phyloP scores from a whole-genome alignment of 2,797 vertebrate genomes.

The Peromyscus melanophrys region DNA sequence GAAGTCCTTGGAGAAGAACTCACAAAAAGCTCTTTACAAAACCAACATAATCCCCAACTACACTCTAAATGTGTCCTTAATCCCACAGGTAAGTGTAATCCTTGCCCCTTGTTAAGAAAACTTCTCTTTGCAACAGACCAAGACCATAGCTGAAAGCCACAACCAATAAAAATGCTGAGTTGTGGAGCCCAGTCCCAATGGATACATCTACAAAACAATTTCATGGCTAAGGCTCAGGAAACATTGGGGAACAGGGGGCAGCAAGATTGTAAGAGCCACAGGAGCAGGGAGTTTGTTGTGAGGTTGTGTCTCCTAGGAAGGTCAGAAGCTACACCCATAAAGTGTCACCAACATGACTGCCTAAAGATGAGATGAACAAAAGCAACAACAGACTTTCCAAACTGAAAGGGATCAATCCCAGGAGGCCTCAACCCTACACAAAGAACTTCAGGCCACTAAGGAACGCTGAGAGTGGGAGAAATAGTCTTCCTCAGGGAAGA shows the following conservation, averaged over 20 bases:
- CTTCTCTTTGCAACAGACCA: not conserved
- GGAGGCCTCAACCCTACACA: not conserved
- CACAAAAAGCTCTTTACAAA: not conserved
- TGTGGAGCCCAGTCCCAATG: not conserved
- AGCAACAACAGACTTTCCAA: not conserved
- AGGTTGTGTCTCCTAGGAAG: not conserved
- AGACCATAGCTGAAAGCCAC: not conserved
- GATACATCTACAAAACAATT: not conserved
- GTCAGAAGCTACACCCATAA: not conserved
- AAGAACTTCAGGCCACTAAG: not conserved
- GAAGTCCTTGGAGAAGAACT: not conserved
- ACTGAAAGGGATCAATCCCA: not conserved
- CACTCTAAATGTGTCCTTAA: not conserved
- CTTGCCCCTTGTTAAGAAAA: not conserved
- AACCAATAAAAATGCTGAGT: not conserved
- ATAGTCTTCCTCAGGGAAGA: not conserved
- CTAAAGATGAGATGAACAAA: not conserved
- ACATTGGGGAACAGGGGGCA: no score
- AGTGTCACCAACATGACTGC: not conserved
- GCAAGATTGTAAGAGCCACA: not conserved
- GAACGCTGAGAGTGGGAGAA: not conserved
- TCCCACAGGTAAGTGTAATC: not conserved
- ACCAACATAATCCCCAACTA: not conserved
- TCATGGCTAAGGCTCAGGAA: not conserved
- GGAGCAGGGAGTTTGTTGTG: not conserved